A percentile compares a stretch with the other conserved stretches of the same genome.
Evolutionary conservation across 2,888 invertebrate genomes (phyloP).

Genomic region (Oithona nana): DNA sequence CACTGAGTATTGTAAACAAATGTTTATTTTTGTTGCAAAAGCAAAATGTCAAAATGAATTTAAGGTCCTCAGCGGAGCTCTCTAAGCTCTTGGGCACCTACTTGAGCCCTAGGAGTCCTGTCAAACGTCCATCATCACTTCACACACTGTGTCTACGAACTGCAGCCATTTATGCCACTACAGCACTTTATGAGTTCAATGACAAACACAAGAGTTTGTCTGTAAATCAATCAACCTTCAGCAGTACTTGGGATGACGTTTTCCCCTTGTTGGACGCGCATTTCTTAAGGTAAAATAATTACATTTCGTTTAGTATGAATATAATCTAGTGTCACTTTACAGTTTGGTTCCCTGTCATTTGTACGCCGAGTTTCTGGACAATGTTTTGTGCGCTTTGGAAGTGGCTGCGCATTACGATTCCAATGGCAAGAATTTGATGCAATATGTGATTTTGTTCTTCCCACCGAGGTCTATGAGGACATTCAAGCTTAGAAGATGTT

Average conservation of each 20-base stretch:
- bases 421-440: conserved; percentile 4
- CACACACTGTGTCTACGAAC: conserved; percentile 1
- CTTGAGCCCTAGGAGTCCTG: background rate
- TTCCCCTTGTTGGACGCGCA: conserved; percentile 3
- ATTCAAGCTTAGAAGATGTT: background rate
- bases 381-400: conserved; percentile 7
- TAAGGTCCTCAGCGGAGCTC: background rate
- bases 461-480: background rate
- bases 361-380: conserved; percentile 6
- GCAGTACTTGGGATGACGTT: background rate
- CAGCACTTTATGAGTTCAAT: conserved; percentile 2
- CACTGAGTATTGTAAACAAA: no score
- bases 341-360: background rate
- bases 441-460: conserved; percentile 2
- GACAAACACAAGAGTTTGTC: background rate
- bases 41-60: background rate
- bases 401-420: background rate
- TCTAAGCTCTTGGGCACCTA: background rate
- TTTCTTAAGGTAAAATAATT: background rate
- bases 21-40: no score
- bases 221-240: no score
- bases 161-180: conserved; percentile 6
- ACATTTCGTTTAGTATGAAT: background rate
- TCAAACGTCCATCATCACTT: background rate
- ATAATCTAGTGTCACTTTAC: no score